A percentile compares a stretch with the other conserved stretches of the same genome.
Evolutionary conservation across 2,888 invertebrate species (phyloP).

Genomic region (Lumbricus terrestris): DNA sequence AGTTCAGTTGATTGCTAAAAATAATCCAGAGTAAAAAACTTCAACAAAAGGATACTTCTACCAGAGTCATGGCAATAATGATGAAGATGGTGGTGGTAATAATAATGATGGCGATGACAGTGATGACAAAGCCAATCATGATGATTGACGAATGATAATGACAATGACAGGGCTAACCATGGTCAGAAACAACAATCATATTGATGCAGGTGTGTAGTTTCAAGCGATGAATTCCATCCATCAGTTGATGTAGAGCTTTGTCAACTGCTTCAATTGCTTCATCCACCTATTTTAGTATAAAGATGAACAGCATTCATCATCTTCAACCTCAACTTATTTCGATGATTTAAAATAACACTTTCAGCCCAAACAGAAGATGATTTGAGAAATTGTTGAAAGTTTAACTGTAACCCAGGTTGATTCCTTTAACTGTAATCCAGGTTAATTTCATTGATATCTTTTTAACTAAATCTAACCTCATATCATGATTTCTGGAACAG

Average conservation of each 20-base stretch:
- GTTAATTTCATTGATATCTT: not conserved
- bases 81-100: not conserved
- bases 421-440: not conserved
- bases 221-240: constrained; percentile 47
- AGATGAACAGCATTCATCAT: not conserved
- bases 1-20: not conserved
- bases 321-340: not conserved
- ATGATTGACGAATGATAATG: no score
- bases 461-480: no score
- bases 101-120: not conserved
- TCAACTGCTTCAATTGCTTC: constrained; percentile 50
- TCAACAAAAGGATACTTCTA: no score
- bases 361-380: not conserved
- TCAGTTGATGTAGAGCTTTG: constrained; percentile 44
- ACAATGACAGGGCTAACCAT: constrained; percentile 43
- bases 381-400: not conserved
- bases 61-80: not conserved
- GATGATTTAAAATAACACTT: not conserved
- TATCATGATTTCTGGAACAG: no score
- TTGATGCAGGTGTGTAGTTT: constrained; percentile 51
- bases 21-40: no score
- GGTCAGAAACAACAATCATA: constrained; percentile 51
- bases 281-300: constrained; percentile 44
- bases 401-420: not conserved
- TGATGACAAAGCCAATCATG: not conserved